Evolutionary conservation across 2,113 vertebrate species (phyloP).

Genomic region (Entelurus aequoreus): DNA sequence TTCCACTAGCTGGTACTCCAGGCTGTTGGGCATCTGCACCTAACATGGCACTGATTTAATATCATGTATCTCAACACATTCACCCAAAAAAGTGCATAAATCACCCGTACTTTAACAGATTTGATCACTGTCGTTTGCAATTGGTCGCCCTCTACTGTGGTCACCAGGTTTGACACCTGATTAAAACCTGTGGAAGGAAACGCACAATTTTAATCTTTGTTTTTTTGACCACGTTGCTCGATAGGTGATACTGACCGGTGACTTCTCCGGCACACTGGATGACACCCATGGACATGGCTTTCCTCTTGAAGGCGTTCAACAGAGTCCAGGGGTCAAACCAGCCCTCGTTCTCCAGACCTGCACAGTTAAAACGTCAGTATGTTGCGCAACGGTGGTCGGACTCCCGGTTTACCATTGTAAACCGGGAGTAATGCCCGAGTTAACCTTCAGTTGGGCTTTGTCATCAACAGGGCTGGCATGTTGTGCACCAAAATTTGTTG

Average conservation of each 20-base stretch:
- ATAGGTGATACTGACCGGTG: constrained; percentile 58
- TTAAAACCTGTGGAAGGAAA: constrained; percentile 69
- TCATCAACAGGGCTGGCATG: no score
- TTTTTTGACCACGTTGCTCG: not conserved
- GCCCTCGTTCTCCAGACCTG: constrained; percentile 87
- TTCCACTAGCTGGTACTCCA: constrained; percentile 79
- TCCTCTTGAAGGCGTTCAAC: constrained; percentile 79
- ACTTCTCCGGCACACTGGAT: constrained; percentile 77
- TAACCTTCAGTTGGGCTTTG: no score
- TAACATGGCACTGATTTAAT: constrained; percentile 37
- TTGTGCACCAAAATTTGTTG: no score
- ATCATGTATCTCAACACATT: not conserved
- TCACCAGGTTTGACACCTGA: not conserved
- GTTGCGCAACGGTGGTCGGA: not conserved
- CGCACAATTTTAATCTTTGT: not conserved
- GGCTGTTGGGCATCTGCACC: constrained; percentile 79
- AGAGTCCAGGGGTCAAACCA: constrained; percentile 89
- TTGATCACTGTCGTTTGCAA: constrained; percentile 64
- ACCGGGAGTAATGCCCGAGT: no score
- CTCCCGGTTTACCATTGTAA: no score
- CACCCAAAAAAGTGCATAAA: not conserved
- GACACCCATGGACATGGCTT: constrained; percentile 81
- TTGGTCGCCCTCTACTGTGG: not conserved
- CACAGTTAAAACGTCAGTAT: not conserved
- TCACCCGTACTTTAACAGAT: constrained; percentile 72